Evolutionary conservation across 2,888 invertebrate species (phyloP).

Genomic region (Neoitamus cyanurus): DNA sequence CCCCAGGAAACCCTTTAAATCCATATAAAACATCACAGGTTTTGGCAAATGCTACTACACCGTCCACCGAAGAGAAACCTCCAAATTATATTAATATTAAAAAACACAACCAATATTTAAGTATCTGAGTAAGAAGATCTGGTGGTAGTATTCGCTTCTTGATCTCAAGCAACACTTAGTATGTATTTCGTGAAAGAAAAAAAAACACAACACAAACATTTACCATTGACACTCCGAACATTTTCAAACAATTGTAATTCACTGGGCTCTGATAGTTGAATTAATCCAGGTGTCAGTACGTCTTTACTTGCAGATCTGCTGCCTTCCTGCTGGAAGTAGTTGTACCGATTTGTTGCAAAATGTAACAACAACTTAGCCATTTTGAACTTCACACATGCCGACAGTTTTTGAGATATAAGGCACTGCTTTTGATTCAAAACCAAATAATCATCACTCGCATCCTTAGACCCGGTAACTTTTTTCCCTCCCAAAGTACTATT

Average conservation of each 20-base stretch:
- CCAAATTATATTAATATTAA: too few relatives aligned
- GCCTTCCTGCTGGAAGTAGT: constrained; percentile 62
- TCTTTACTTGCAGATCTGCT: constrained; percentile 57
- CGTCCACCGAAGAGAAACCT: too few relatives aligned
- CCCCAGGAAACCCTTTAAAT: too few relatives aligned
- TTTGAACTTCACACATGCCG: constrained; percentile 64
- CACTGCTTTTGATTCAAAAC: constrained; percentile 60
- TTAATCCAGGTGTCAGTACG: constrained; percentile 57
- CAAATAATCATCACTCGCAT: constrained; percentile 59
- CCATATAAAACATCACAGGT: too few relatives aligned
- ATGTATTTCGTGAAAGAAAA: background rate
- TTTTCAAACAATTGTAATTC: constrained; percentile 59
- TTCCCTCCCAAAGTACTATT: background rate
- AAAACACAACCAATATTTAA: too few relatives aligned
- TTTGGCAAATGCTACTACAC: too few relatives aligned
- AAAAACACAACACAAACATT: constrained; percentile 42
- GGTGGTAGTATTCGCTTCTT: too few relatives aligned
- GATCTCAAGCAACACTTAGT: background rate
- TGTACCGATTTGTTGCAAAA: constrained; percentile 61
- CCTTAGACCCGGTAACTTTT: background rate
- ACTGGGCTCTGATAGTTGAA: constrained; percentile 61
- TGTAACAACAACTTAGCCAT: constrained; percentile 61
- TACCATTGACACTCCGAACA: constrained; percentile 61
- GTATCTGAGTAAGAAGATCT: too few relatives aligned
- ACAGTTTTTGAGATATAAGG: constrained; percentile 59